phyloP scores from a whole-genome alignment of 2,888 invertebrate genomes.

The Argynnis bischoffii region DNA sequence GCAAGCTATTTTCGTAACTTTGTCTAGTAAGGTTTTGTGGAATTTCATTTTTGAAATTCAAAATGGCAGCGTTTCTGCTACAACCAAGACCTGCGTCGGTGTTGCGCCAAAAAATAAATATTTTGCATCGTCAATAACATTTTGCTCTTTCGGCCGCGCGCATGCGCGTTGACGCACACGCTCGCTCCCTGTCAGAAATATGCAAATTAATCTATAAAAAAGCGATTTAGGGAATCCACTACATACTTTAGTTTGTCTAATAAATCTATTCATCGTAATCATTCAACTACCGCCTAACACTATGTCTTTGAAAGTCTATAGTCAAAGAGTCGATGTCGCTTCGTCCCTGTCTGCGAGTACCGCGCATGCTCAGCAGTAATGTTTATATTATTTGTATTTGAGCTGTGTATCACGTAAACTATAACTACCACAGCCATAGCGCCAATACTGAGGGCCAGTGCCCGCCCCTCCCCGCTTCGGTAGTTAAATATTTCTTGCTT shows the following conservation, averaged over 20 bases:
- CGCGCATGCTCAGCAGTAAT: constrained; percentile 80
- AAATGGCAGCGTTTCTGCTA: constrained; percentile 46
- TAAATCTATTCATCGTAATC: constrained; percentile 36
- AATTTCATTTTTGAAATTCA: constrained; percentile 40
- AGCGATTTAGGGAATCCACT: constrained; percentile 62
- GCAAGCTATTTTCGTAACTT: constrained; percentile 7
- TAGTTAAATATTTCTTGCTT: constrained; percentile 84
- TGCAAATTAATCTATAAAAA: constrained; percentile 80
- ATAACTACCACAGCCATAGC: constrained; percentile 83
- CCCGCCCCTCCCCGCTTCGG: constrained; percentile 77
- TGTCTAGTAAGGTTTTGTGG: constrained; percentile 2
- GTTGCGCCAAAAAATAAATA: constrained; percentile 75
- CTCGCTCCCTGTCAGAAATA: constrained; percentile 75
- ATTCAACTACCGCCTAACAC: constrained; percentile 42
- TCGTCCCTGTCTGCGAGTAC: constrained; percentile 66
- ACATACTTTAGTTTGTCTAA: constrained; percentile 50
- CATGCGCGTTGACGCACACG: constrained; percentile 61
- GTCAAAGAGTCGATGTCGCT: constrained; percentile 20
- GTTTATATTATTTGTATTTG: constrained; percentile 84
- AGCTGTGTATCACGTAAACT: constrained; percentile 84
- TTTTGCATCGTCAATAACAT: constrained; percentile 81
- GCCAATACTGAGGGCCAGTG: constrained; percentile 80
- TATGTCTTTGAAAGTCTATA: constrained; percentile 21
- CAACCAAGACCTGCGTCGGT: constrained; percentile 48
- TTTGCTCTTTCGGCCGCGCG: constrained; percentile 55